Percentiles rank a stretch among this genome's conserved stretches.
These are phyloP conservation scores for Diaperis boleti DNA, from an alignment of 2,888 invertebrate species.

Conservation along the genomic window DNA sequence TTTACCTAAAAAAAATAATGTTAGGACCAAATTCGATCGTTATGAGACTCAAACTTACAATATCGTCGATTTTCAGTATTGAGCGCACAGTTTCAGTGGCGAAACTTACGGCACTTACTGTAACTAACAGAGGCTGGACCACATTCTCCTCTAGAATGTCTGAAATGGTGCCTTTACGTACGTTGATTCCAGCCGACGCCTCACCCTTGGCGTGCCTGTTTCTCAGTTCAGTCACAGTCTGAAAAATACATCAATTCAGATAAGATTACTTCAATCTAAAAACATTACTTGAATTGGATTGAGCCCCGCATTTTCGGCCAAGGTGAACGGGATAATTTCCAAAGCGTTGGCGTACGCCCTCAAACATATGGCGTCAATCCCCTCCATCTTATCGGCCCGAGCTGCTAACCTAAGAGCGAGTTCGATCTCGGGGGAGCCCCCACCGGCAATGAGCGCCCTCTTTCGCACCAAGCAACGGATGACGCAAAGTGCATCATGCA, in stretches of 20 bases:
- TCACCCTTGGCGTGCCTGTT: conserved; percentile 92
- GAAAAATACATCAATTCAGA: conserved; percentile 40
- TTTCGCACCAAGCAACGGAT: conserved; percentile 97
- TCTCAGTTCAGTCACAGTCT: conserved; percentile 95
- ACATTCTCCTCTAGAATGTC: conserved; percentile 98
- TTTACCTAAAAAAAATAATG: conserved; percentile 68
- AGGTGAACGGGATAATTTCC: conserved; percentile 91
- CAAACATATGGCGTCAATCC: conserved; percentile 95
- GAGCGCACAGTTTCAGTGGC: conserved; percentile 97
- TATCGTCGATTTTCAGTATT: conserved; percentile 99
- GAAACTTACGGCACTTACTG: conserved; percentile 91
- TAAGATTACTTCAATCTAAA: no score
- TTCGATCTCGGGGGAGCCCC: conserved; percentile 98
- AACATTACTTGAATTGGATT: conserved; percentile 63
- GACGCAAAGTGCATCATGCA: conserved; percentile 89
- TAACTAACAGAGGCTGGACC: conserved; percentile 96
- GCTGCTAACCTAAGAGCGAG: conserved; percentile 87
- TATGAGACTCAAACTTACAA: conserved; percentile 70
- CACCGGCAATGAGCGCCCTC: conserved; percentile 92
- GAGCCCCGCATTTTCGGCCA: conserved; percentile 86
- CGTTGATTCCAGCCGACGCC: conserved; percentile 93
- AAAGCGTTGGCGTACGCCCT: conserved; percentile 96
- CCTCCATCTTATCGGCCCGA: conserved; percentile 85
- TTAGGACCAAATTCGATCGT: no score
- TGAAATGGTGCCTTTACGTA: conserved; percentile 94